phyloP scores from a whole-genome alignment of 2,797 vertebrate genomes.

The Premnoplex brunnescens region DNA sequence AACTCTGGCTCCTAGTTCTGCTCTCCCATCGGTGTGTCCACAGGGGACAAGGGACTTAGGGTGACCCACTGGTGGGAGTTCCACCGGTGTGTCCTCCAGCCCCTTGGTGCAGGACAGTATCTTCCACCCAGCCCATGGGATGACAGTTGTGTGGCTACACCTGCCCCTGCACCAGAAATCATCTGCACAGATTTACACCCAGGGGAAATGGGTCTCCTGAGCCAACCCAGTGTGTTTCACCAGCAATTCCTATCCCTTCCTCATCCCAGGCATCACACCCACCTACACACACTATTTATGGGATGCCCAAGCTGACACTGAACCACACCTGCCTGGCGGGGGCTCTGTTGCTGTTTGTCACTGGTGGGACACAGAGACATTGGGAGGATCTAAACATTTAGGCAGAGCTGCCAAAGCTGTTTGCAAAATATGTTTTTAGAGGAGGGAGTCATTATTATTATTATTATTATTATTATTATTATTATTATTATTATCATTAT shows the following conservation, averaged over 20 bases:
- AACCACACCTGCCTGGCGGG: neutral
- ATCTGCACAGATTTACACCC: fast-evolving
- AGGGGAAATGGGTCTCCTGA: fast-evolving
- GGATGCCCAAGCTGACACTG: neutral
- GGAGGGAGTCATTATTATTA: too few species aligned
- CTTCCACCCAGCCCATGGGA: neutral
- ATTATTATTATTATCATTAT: too few species aligned
- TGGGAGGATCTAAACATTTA: neutral
- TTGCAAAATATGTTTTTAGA: neutral
- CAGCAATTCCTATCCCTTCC: neutral
- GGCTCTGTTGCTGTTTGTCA: neutral
- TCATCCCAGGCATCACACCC: fast-evolving
- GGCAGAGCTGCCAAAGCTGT: neutral
- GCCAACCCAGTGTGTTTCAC: fast-evolving
- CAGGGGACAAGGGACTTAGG: neutral
- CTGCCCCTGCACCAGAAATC: fast-evolving
- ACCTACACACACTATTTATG: neutral
- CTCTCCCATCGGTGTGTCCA: fast-evolving
- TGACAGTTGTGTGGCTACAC: fast-evolving
- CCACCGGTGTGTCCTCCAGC: fast-evolving
- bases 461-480: too few species aligned
- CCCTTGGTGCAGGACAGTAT: fast-evolving
- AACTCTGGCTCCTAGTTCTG: neutral
- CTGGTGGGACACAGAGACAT: fast-evolving
- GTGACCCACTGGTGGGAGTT: fast-evolving